These are phyloP conservation scores for Leuciscus waleckii DNA, from an alignment of 2,797 vertebrate species.

Conservation along the genomic window DNA sequence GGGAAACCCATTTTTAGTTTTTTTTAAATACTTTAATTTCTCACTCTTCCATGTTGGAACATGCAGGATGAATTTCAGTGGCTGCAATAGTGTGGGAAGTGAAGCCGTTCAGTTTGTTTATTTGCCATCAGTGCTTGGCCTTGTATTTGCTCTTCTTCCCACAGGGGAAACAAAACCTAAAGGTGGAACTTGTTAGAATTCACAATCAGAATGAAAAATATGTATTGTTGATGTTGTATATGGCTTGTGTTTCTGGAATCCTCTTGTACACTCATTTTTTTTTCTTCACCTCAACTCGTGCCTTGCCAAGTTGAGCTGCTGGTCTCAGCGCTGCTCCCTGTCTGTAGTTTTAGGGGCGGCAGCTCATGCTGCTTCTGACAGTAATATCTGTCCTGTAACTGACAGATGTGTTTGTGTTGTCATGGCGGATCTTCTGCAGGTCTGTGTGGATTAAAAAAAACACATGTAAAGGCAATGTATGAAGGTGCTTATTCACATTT, in stretches of 20 bases:
- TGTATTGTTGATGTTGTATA: conserved; percentile 15
- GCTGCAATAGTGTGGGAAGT: background rate
- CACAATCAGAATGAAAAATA: background rate
- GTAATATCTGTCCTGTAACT: conserved; percentile 6
- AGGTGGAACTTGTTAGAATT: conserved; percentile 31
- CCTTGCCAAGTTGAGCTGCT: conserved; percentile 20
- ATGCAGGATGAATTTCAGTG: conserved; percentile 12
- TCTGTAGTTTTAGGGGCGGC: background rate
- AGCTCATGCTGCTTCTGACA: background rate
- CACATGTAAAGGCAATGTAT: background rate
- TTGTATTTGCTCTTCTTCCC: background rate
- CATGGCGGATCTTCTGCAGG: background rate
- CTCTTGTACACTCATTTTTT: background rate
- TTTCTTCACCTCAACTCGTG: background rate
- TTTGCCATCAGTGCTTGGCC: background rate
- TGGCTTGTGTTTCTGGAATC: conserved; percentile 2
- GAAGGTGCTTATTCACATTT: background rate
- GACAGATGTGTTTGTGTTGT: conserved; percentile 11
- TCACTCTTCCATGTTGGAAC: conserved; percentile 28
- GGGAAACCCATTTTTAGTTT: background rate
- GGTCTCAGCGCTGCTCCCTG: conserved; percentile 28
- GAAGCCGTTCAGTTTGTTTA: background rate
- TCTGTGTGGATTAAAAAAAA: conserved; percentile 8
- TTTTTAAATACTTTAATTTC: background rate
- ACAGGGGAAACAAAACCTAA: background rate